Evolutionary conservation across 2,797 vertebrate genomes (phyloP).

Genomic region (Sebastes cheni): DNA sequence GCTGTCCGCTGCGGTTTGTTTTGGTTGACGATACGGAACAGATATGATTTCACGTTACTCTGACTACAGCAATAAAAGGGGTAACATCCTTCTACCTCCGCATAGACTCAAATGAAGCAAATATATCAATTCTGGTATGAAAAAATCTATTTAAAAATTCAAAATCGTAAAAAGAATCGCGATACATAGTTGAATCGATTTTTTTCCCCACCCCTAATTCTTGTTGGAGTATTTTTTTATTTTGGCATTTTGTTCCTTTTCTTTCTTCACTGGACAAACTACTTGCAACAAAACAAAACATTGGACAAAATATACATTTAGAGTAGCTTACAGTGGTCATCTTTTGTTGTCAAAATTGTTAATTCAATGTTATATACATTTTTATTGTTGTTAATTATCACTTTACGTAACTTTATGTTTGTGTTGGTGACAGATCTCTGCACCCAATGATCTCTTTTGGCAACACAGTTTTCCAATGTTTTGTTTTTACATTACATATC

Average conservation of each 20-base stretch:
- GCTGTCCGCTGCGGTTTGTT: too few species aligned
- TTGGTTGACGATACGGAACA: too few species aligned
- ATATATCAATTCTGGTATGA: too few species aligned
- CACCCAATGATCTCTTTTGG: background rate
- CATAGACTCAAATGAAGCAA: too few species aligned
- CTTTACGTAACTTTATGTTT: background rate
- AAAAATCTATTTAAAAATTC: too few species aligned
- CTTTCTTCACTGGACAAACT: background rate
- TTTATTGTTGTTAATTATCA: background rate
- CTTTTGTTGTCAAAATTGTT: background rate
- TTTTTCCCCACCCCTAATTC: background rate
- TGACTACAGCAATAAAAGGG: too few species aligned
- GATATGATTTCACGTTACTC: too few species aligned
- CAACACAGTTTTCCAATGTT: background rate
- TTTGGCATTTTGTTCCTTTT: background rate
- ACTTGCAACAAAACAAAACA: background rate
- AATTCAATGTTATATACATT: background rate
- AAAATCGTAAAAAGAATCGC: too few species aligned
- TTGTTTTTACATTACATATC: background rate
- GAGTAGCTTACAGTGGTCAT: background rate
- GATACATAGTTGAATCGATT: too few species aligned
- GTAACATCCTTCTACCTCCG: too few species aligned
- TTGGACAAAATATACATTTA: background rate
- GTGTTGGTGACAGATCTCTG: background rate
- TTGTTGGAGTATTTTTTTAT: background rate